Conservation (phyloP, 35 echinoderm and acorn worm species). For the Apostichopus japonicus region DNA sequence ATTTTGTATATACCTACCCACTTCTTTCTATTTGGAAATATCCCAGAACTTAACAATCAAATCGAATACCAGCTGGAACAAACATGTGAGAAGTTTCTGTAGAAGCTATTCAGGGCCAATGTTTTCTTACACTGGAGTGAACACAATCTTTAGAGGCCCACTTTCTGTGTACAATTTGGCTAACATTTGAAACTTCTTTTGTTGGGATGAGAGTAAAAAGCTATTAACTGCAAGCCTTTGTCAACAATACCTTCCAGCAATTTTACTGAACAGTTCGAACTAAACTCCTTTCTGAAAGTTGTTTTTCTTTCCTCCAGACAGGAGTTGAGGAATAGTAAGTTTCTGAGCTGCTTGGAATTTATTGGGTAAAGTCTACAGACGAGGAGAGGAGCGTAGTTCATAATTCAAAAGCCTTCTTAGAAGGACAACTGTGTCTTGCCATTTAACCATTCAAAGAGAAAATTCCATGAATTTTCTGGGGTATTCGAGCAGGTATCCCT, state of each 20-base stretch:
- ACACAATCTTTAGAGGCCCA: not conserved
- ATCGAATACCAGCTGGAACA: too few relatives aligned
- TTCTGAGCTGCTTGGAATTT: too few relatives aligned
- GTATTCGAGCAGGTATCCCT: not conserved
- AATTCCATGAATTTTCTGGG: not conserved
- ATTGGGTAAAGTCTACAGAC: too few relatives aligned
- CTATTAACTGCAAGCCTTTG: not conserved
- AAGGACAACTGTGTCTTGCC: not conserved
- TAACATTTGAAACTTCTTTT: not conserved
- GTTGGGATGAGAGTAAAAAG: not conserved
- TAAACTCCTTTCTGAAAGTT: not conserved
- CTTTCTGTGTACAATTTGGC: not conserved
- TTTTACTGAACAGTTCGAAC: not conserved
- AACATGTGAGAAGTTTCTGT: too few relatives aligned
- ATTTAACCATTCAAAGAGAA: not conserved
- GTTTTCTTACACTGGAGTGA: not conserved
- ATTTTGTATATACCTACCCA: too few relatives aligned
- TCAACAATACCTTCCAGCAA: not conserved
- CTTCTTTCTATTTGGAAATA: too few relatives aligned
- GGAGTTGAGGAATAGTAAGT: not conserved
- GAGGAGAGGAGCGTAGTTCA: too few relatives aligned
- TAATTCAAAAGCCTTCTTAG: too few relatives aligned
- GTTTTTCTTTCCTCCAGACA: not conserved
- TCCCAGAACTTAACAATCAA: too few relatives aligned
- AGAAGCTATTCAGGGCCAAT: not conserved